Percentiles rank a stretch among this genome's conserved stretches.
phyloP scores from a whole-genome alignment of 2,113 vertebrate species.

The Onychostruthus taczanowskii region DNA sequence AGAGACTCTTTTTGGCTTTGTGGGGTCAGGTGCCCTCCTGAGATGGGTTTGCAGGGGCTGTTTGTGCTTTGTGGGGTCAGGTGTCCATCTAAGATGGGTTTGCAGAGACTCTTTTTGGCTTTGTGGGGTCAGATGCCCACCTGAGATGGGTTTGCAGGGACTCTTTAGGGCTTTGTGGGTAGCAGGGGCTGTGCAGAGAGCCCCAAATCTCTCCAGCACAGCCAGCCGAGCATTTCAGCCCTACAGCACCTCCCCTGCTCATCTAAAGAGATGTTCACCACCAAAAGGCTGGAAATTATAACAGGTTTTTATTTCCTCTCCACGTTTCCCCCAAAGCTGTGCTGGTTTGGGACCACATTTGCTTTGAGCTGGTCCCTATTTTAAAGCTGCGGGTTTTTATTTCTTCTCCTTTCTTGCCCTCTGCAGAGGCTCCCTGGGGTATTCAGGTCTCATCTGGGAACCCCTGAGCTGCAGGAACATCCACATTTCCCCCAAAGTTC shows the following conservation, averaged over 20 bases:
- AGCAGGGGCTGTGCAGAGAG: background rate
- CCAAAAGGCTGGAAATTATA: background rate
- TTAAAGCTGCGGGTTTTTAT: too few species aligned
- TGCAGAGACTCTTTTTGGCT: background rate
- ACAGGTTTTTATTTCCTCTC: background rate
- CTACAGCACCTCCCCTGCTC: background rate
- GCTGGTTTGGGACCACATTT: too few species aligned
- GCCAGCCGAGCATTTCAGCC: background rate
- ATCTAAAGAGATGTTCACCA: accelerated
- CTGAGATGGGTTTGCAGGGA: background rate
- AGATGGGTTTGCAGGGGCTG: background rate
- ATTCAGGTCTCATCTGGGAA: background rate
- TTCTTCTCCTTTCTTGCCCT: background rate
- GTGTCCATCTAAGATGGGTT: background rate
- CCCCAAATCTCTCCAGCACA: background rate
- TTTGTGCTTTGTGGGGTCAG: background rate
- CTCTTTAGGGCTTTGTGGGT: accelerated
- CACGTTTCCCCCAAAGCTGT: too few species aligned
- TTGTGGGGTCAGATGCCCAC: too few species aligned
- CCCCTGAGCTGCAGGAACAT: background rate
- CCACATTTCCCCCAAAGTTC: background rate
- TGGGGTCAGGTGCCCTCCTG: too few species aligned
- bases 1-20: accelerated
- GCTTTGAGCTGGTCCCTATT: too few species aligned
- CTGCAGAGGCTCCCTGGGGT: background rate